Percentiles rank a stretch among this genome's conserved stretches.
Evolutionary conservation across 2,113 vertebrate species (phyloP).

Genomic region (Campylomormyrus numenius): DNA sequence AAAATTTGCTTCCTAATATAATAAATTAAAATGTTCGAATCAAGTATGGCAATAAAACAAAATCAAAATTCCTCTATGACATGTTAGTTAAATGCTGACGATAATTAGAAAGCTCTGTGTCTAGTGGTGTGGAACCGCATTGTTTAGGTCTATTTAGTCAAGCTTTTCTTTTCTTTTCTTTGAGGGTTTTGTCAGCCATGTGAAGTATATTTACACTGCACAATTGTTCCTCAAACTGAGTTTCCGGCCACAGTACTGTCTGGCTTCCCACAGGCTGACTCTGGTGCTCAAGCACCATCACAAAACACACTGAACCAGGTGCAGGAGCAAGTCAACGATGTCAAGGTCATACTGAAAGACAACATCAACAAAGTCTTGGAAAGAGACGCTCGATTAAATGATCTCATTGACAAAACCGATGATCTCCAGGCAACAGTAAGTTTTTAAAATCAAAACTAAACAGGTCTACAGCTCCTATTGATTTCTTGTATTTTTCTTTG

Average conservation of each 20-base stretch:
- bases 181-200: not conserved
- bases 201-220: not conserved
- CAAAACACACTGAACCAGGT: conserved; percentile 49
- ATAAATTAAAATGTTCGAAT: not conserved
- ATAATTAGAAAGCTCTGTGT: not conserved
- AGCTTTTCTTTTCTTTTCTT: not conserved
- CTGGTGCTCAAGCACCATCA: conserved; percentile 32
- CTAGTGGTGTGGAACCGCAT: not conserved
- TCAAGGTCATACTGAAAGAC: conserved; percentile 69
- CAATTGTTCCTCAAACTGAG: not conserved
- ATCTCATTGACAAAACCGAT: conserved; percentile 58
- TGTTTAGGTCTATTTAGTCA: not conserved
- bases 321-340: conserved; percentile 69
- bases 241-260: not conserved
- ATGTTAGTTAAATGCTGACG: not conserved
- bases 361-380: conserved; percentile 75
- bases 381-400: conserved; percentile 60
- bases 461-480: not conserved
- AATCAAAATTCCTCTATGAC: not conserved
- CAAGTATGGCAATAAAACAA: not conserved
- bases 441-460: not conserved
- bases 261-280: conserved; percentile 44
- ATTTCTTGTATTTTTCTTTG: not conserved
- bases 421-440: conserved; percentile 67
- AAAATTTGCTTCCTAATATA: not conserved